phyloP scores from a whole-genome alignment of 2,888 invertebrate species.

The Tuberolachnus salignus region DNA sequence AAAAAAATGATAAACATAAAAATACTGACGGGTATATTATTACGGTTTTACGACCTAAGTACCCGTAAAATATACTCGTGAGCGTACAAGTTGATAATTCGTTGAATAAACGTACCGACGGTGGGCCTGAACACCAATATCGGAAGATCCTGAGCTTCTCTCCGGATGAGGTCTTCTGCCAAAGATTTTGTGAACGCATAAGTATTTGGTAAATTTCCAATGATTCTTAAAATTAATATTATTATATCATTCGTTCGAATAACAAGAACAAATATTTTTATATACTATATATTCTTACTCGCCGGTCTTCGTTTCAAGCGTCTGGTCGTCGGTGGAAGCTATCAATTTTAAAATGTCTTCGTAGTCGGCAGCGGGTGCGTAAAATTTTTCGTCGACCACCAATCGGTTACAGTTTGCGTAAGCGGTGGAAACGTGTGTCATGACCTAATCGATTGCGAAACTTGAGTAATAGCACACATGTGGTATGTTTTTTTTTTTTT shows the following conservation, averaged over 20 bases:
- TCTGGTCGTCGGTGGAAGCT: conserved; percentile 62
- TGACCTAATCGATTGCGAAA: conserved; percentile 33
- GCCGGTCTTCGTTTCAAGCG: conserved; percentile 62
- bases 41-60: not conserved
- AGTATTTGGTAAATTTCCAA: conserved; percentile 76
- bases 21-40: too few species aligned
- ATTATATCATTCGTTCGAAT: not conserved
- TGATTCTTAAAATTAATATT: conserved; percentile 59
- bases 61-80: not conserved
- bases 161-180: conserved; percentile 74
- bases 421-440: conserved; percentile 63
- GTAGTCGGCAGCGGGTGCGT: conserved; percentile 62
- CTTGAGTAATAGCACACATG: not conserved
- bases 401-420: conserved; percentile 62
- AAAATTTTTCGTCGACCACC: conserved; percentile 63
- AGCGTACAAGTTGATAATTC: conserved; percentile 17
- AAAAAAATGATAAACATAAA: too few species aligned
- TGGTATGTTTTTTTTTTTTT: too few species aligned
- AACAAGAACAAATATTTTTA: not conserved
- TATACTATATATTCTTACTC: conserved; percentile 60
- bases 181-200: conserved; percentile 87
- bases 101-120: conserved; percentile 68
- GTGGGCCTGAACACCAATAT: conserved; percentile 82
- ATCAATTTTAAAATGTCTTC: conserved; percentile 61
- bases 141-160: conserved; percentile 70